Conservation (phyloP, 2,797 vertebrate genomes). For the Diplodus puntazzo region DNA sequence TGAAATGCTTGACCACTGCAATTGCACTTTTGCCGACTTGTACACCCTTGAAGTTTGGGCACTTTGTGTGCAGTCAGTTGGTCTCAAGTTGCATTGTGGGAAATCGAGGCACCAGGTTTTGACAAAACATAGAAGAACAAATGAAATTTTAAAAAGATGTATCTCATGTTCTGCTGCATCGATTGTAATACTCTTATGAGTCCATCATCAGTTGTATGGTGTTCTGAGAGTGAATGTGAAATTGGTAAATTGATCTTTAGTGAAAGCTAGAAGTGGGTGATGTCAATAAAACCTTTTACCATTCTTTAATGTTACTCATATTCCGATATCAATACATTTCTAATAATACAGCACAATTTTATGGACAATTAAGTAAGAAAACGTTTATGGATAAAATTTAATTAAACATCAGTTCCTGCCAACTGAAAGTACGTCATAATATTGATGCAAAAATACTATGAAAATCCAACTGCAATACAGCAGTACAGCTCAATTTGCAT, state of each 20-base stretch:
- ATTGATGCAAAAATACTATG: neutral
- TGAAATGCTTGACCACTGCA: neutral
- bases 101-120: neutral
- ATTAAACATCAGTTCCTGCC: neutral
- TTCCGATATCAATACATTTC: neutral
- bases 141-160: neutral
- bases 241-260: too few species aligned
- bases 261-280: neutral
- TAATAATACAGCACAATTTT: neutral
- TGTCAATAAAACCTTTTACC: too few species aligned
- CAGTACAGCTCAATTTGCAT: neutral
- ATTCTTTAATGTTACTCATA: neutral
- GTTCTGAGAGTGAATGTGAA: too few species aligned
- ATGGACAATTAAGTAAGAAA: neutral
- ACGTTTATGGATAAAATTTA: neutral
- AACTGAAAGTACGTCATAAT: neutral
- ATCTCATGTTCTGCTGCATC: neutral
- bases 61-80: too few species aligned
- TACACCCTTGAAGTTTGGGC: too few species aligned
- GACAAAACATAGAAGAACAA: neutral
- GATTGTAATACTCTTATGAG: neutral
- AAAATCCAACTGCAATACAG: neutral
- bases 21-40: too few species aligned
- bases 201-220: too few species aligned
- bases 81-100: neutral